Base-by-base conservation (phyloP, 2,113 vertebrate genomes). In the Odocoileus hemionus region DNA sequence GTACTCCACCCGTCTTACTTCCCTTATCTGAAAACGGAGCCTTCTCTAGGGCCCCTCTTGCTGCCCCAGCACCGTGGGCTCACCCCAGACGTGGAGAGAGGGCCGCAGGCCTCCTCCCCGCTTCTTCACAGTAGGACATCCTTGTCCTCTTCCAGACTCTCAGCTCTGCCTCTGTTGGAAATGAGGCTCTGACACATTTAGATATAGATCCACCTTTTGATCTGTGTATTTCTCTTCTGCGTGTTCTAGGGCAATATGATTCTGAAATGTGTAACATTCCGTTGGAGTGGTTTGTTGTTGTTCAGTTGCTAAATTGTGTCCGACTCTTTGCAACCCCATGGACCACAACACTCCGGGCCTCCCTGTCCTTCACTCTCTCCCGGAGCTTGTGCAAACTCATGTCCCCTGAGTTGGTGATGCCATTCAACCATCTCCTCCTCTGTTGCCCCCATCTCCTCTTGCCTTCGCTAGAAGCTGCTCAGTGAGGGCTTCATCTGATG, bases 261-360 rank as follows among this genome's bases (percentile, higher is more conserved):
- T 94, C 94, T 85, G 74, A 94, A 94, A 67, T 79, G 55, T 86
- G 80, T 58, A 74, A 50, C 36, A 74, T 85, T 61, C 12, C 12
- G 28, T 25, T 55, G 16, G 3, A 6, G 19, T 84, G 55, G 58
- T 79, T 39, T 83, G 0, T 83, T 76, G 89, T 28, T 2, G 67
- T 39, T 39, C n/a, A 70, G n/a, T 74, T 10, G 2, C 67, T 39
- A 74, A 39, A 36, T 3, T 9, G 2, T 74, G 36, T 39, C 19
- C 1, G 1, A 74, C 19, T 74, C 67, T 70, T 39, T 13, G 10
- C 67, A 25, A 13, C 36, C 19, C 19, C 67, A 39, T 2, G 10
- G 67, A 13, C 67, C 12, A 10, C 21, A 13, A 21, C 36, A 39
- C 5, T 1, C 67, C n/a, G 23, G n/a, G 67, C 67, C 23, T 70